Evolutionary conservation across 2,888 invertebrate species (phyloP), one percentile per base, ranked within the genome.

Genomic region (Dynastes grantii): DNA sequence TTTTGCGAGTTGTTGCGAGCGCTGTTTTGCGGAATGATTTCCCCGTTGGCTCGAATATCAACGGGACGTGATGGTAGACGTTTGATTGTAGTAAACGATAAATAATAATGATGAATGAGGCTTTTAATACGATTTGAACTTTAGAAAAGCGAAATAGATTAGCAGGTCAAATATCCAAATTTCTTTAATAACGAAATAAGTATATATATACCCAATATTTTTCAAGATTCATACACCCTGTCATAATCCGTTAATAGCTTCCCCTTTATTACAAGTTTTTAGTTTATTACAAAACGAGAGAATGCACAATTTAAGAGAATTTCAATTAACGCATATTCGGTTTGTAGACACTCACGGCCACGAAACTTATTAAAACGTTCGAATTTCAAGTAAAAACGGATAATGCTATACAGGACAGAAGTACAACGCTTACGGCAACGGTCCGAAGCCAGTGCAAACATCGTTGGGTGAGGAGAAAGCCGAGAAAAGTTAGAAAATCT

Each of bases 401-500:
- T 51, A 13, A 1, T 51, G n/a, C 8, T 9, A 13, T 9, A 53
- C 13, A 1, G n/a, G 6, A 16, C n/a, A 16, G n/a, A 13, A n/a
- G 51, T 2, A 9, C 51, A 37, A 4, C 51, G n/a, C 53, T 13
- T 53, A 53, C 16, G n/a, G 53, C 53, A n/a, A n/a, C n/a, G 6
- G 5, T 53, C n/a, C 53, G 53, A 16, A 13, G 13, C 16, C 16
- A 16, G 13, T n/a, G 53, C n/a, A 53, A 53, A 53, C n/a, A 53
- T 5, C n/a, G 11, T 5, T 13, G 9, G 22, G 22, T 9, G 16
- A 16, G 27, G 8, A 6, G 55, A 22, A 16, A 9, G 5, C 32
- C 40, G 22, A 8, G 73, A 16, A 16, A 40, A 73, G n/a, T 58
- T 40, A 58, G 61, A 73, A 73, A 73, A 73, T 40, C 55, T 73